These are phyloP conservation scores for Stramonita haemastoma DNA, from an alignment of 2,888 invertebrate species.

Conservation along the genomic window DNA sequence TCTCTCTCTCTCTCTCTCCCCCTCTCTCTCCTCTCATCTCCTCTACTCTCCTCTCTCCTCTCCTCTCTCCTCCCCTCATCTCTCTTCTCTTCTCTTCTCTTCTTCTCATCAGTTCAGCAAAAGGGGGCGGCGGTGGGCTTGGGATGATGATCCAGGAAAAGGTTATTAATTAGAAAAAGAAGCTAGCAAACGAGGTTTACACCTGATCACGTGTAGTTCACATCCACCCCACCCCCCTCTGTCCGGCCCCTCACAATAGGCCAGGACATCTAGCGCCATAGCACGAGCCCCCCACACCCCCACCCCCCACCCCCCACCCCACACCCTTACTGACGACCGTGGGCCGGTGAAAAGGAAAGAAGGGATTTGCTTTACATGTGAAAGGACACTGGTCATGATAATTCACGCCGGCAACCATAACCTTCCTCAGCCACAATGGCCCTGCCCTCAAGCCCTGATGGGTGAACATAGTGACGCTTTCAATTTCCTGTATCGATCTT, in stretches of 20 bases:
- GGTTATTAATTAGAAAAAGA: background rate
- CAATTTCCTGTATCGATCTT: conserved; percentile 23
- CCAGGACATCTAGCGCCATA: no score
- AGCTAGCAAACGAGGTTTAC: background rate
- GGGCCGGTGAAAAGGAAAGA: background rate
- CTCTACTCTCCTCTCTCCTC: background rate
- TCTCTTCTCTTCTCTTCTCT: background rate
- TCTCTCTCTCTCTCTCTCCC: background rate
- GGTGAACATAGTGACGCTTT: conserved; percentile 3
- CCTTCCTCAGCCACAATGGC: background rate
- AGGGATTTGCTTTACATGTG: conserved; percentile 1
- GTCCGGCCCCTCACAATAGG: background rate
- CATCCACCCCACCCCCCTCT: background rate
- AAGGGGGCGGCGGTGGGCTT: background rate
- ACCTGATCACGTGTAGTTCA: background rate
- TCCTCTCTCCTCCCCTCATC: background rate
- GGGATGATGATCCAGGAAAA: background rate
- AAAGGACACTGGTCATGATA: conserved; percentile 14
- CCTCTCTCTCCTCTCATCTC: background rate
- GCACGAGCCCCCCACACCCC: no score
- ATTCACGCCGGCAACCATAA: background rate
- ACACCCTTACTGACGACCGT: no score
- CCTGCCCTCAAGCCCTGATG: background rate
- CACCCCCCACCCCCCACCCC: no score
- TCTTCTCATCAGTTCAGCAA: background rate